phyloP scores from a whole-genome alignment of 2,797 vertebrate species.

The Carcharodon carcharias region DNA sequence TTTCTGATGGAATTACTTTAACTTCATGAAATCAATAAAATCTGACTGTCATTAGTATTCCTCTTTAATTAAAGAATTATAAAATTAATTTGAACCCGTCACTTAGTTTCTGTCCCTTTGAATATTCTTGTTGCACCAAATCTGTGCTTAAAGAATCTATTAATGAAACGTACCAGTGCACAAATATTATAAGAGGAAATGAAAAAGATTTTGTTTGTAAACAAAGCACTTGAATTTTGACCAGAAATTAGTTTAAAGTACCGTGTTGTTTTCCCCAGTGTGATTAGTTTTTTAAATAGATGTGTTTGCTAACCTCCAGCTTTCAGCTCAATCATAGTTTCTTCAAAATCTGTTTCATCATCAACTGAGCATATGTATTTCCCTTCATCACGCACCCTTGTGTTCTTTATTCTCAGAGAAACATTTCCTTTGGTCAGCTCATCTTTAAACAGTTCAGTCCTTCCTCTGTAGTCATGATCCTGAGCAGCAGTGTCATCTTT shows the following conservation, averaged over 20 bases:
- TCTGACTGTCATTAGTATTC: too few relatives aligned
- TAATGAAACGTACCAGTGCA: too few relatives aligned
- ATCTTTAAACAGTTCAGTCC: constrained; percentile 30
- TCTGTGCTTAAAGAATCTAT: too few relatives aligned
- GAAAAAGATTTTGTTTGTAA: not conserved
- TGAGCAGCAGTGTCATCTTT: constrained; percentile 1
- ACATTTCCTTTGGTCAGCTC: constrained; percentile 36
- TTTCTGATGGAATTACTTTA: too few relatives aligned
- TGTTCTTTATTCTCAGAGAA: constrained; percentile 28
- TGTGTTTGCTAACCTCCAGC: not conserved
- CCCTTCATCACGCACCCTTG: constrained; percentile 8
- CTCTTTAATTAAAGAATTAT: too few relatives aligned
- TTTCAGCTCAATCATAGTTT: not conserved
- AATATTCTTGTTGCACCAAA: not conserved
- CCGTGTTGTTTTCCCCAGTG: not conserved
- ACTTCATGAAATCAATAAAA: too few relatives aligned
- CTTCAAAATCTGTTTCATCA: not conserved
- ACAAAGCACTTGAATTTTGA: not conserved
- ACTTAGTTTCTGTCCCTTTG: not conserved
- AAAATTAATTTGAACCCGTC: not conserved
- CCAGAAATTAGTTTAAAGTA: not conserved
- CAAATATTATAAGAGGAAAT: not conserved
- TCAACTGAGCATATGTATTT: constrained; percentile 37
- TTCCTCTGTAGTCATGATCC: constrained; percentile 23
- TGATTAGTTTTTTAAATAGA: not conserved